A percentile compares a stretch with the other conserved stretches of the same genome.
phyloP scores from a whole-genome alignment of 1,140 invertebrate species.

The Parasteatoda tepidariorum region DNA sequence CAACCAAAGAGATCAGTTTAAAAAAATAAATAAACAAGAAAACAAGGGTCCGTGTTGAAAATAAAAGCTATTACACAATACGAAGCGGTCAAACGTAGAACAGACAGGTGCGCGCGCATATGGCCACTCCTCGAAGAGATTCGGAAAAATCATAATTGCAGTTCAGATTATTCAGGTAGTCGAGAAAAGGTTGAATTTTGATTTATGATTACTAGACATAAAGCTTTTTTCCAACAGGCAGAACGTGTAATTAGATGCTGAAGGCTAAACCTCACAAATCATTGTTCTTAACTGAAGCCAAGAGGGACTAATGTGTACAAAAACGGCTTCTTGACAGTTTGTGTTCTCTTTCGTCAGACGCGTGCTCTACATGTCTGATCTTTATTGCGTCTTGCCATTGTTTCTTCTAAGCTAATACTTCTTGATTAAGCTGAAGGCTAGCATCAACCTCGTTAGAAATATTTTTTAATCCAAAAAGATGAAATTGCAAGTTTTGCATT shows the following conservation, averaged over 20 bases:
- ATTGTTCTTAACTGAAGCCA: slow-evolving; percentile 23
- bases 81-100: neutral
- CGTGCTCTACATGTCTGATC: slow-evolving; percentile 30
- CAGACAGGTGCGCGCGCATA: slow-evolving; percentile 16
- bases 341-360: neutral
- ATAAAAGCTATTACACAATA: slow-evolving; percentile 29
- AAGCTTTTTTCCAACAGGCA: slow-evolving; percentile 41
- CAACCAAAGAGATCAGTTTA: neutral
- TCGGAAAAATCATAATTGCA: slow-evolving; percentile 28
- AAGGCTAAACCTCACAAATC: slow-evolving; percentile 48
- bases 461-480: too few species aligned
- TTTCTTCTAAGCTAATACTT: too few species aligned
- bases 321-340: too few species aligned
- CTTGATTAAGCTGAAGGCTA: too few species aligned
- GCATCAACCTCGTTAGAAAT: too few species aligned
- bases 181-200: slow-evolving; percentile 38
- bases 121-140: neutral
- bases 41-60: neutral
- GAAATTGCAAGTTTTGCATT: too few species aligned
- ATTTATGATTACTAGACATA: slow-evolving; percentile 50
- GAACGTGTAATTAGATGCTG: slow-evolving; percentile 54
- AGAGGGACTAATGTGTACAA: slow-evolving; percentile 8
- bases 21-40: slow-evolving; percentile 6
- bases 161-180: slow-evolving; percentile 51
- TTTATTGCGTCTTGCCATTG: slow-evolving; percentile 5